A percentile compares a stretch with the other conserved stretches of the same genome.
Evolutionary conservation across 2,888 invertebrate genomes (phyloP).

Genomic region (Sarcophaga rosellei): DNA sequence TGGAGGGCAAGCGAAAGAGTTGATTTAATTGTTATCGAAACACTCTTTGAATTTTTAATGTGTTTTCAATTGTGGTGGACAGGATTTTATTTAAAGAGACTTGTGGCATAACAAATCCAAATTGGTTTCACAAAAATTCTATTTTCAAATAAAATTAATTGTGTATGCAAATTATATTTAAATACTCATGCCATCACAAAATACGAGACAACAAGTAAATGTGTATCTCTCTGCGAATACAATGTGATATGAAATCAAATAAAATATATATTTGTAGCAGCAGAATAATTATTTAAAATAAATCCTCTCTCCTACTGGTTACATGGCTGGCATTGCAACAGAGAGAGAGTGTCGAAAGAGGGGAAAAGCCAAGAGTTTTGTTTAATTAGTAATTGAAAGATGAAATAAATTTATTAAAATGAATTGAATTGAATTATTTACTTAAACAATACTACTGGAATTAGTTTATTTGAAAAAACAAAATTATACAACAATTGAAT

Average conservation of each 20-base stretch:
- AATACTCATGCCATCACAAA: not conserved
- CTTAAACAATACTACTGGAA: slow-evolving; percentile 33
- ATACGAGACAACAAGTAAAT: no score
- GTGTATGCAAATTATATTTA: slow-evolving; percentile 58
- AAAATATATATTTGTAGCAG: not conserved
- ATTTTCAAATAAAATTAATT: slow-evolving; percentile 59
- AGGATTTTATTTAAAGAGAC: slow-evolving; percentile 15
- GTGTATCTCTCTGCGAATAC: not conserved
- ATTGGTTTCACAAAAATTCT: slow-evolving; percentile 35
- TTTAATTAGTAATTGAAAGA: slow-evolving; percentile 50
- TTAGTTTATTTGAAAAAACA: not conserved
- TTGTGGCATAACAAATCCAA: not conserved
- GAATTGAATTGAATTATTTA: slow-evolving; percentile 55
- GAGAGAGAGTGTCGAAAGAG: not conserved
- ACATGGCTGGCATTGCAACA: no score
- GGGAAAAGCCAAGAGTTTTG: slow-evolving; percentile 5
- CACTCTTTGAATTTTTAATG: slow-evolving; percentile 60
- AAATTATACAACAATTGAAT: slow-evolving; percentile 21
- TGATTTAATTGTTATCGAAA: slow-evolving; percentile 60
- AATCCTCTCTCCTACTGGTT: not conserved
- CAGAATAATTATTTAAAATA: slow-evolving; percentile 20
- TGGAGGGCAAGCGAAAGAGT: slow-evolving; percentile 12
- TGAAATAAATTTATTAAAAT: slow-evolving; percentile 24
- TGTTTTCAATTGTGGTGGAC: slow-evolving; percentile 44
- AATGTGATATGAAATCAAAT: not conserved